These are phyloP conservation scores for Neoitamus cyanurus DNA, from an alignment of 2,888 invertebrate genomes.

Conservation along the genomic window DNA sequence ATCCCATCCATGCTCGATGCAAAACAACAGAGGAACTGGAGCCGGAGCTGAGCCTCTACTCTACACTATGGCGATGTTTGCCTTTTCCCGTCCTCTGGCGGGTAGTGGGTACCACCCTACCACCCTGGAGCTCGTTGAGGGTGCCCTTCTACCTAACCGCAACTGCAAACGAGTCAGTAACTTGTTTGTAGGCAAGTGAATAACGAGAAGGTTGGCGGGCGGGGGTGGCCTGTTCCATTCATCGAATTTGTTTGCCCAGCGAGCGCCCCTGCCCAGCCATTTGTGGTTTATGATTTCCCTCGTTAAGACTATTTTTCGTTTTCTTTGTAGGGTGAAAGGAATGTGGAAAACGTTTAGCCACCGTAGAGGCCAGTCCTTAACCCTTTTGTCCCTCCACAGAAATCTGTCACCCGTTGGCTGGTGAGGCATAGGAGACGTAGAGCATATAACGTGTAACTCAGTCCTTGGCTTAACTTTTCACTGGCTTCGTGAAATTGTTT, in stretches of 20 bases:
- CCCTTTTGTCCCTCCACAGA: not conserved
- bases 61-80: not conserved
- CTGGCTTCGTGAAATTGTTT: not conserved
- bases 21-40: not conserved
- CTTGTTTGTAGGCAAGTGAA: not conserved
- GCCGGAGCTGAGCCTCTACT: not conserved
- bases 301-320: constrained; percentile 1
- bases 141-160: not conserved
- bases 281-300: constrained; percentile 1
- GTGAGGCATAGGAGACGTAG: not conserved
- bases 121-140: not conserved
- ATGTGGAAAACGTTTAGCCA: not conserved
- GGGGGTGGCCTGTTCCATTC: not conserved
- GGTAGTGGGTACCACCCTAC: not conserved
- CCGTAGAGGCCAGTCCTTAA: not conserved
- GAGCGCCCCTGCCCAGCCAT: not conserved
- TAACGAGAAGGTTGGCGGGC: not conserved
- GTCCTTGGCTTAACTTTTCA: not conserved
- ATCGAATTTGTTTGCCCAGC: not conserved
- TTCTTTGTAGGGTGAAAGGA: not conserved
- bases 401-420: not conserved
- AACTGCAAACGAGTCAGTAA: not conserved
- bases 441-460: not conserved
- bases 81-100: not conserved
- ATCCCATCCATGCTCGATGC: not conserved